These are phyloP conservation scores for Scaptomyza polygonia DNA, from an alignment of 2,888 invertebrate species.

Conservation along the genomic window DNA sequence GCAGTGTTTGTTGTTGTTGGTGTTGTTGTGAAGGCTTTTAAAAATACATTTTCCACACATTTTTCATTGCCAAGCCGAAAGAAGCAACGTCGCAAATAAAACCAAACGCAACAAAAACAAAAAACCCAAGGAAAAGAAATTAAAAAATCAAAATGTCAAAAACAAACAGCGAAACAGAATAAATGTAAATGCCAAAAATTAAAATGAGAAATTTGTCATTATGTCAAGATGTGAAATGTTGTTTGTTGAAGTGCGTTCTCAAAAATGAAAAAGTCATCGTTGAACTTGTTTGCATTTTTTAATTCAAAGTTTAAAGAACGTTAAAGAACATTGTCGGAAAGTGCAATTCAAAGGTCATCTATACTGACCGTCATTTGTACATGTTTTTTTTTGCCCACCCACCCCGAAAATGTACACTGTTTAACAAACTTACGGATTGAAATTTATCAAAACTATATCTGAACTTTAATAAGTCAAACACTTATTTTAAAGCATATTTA, in stretches of 20 bases:
- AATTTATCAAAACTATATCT: too few species aligned
- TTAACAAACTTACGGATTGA: constrained; percentile 6
- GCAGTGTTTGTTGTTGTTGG: constrained; percentile 25
- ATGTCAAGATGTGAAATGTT: constrained; percentile 31
- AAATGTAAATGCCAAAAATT: constrained; percentile 37
- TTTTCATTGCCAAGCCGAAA: constrained; percentile 63
- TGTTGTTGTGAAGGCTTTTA: constrained; percentile 42
- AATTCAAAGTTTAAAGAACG: constrained; percentile 49
- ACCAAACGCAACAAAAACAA: constrained; percentile 21
- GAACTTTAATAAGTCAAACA: too few species aligned
- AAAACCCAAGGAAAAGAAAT: constrained; percentile 7
- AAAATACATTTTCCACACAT: constrained; percentile 69
- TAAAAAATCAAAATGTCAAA: constrained; percentile 7
- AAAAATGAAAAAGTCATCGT: constrained; percentile 10
- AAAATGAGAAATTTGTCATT: constrained; percentile 29
- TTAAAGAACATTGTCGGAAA: constrained; percentile 20
- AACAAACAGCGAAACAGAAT: constrained; percentile 19
- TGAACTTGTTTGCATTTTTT: constrained; percentile 28
- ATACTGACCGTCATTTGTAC: constrained; percentile 36
- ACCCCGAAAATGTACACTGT: constrained; percentile 15
- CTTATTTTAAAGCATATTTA: too few species aligned
- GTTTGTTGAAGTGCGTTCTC: constrained; percentile 35
- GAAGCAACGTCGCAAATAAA: constrained; percentile 55
- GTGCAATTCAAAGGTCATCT: constrained; percentile 42
- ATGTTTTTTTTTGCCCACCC: constrained; percentile 24